Percentiles rank a stretch among this genome's conserved stretches.
Evolutionary conservation across 2,888 invertebrate species (phyloP).

Genomic region (Panopea generosa): DNA sequence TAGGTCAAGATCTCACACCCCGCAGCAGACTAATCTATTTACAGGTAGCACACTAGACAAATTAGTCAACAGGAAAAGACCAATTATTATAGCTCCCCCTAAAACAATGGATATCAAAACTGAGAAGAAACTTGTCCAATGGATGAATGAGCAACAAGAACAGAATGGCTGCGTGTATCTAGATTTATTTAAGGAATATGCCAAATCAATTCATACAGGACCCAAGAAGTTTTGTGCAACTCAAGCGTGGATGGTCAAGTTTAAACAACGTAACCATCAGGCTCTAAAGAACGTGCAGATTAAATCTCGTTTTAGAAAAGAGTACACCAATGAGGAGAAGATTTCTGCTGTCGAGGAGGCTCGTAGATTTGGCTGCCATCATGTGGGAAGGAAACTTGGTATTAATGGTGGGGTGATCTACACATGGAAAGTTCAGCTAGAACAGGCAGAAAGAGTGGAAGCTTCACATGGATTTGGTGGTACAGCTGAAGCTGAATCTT

Average conservation of each 20-base stretch:
- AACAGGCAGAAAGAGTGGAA: constrained; percentile 46
- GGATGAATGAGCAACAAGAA: constrained; percentile 56
- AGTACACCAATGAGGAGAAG: constrained; percentile 51
- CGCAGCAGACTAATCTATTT: constrained; percentile 8
- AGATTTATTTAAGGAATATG: constrained; percentile 58
- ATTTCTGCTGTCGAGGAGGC: constrained; percentile 59
- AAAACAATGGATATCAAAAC: constrained; percentile 54
- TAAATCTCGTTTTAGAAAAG: constrained; percentile 53
- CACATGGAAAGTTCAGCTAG: constrained; percentile 56
- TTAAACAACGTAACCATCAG: constrained; percentile 52
- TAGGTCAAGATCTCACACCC: constrained; percentile 28
- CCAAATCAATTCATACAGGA: constrained; percentile 54
- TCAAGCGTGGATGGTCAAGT: constrained; percentile 59
- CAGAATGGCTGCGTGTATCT: constrained; percentile 55
- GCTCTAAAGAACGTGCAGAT: constrained; percentile 51
- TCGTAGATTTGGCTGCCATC: constrained; percentile 55
- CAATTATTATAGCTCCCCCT: constrained; percentile 57
- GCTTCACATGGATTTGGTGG: not conserved
- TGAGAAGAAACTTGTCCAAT: constrained; percentile 58
- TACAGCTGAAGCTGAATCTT: constrained; percentile 11
- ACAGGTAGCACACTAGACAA: constrained; percentile 10
- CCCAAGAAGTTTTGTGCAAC: constrained; percentile 61
- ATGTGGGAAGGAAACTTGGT: constrained; percentile 56
- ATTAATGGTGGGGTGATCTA: constrained; percentile 62
- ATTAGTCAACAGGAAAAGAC: constrained; percentile 45